Conservation (phyloP, 2,888 invertebrate species). For the Tinea semifulvella region DNA sequence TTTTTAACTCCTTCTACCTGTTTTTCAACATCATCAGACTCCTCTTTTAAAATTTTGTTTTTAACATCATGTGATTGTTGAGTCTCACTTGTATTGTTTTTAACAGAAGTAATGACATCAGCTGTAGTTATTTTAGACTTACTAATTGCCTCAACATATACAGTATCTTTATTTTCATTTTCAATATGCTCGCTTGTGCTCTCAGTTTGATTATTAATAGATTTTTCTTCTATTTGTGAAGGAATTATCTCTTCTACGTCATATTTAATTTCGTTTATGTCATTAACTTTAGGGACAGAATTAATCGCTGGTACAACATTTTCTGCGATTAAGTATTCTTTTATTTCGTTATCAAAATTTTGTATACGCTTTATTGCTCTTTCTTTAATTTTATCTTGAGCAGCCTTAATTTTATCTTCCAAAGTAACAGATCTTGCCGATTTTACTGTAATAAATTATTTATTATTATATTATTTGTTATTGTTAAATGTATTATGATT, state of each 20-base stretch:
- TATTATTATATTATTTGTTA: too few species aligned
- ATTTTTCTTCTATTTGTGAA: not conserved
- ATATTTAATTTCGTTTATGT: too few species aligned
- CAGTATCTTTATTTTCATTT: not conserved
- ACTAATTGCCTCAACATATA: constrained; percentile 1
- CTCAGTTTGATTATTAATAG: not conserved
- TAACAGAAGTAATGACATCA: not conserved
- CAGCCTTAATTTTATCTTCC: constrained; percentile 40
- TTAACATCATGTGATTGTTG: not conserved
- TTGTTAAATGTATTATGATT: too few species aligned
- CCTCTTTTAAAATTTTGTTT: too few species aligned
- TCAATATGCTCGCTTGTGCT: not conserved
- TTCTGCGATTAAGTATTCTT: not conserved
- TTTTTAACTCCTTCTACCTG: too few species aligned
- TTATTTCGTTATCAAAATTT: not conserved
- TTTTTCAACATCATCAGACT: too few species aligned
- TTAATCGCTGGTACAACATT: too few species aligned
- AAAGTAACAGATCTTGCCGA: constrained; percentile 29
- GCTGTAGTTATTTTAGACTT: too few species aligned
- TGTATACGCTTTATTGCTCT: constrained; percentile 30
- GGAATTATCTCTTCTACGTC: not conserved
- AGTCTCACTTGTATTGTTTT: not conserved
- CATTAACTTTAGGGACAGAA: not conserved
- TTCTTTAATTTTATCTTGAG: constrained; percentile 37
- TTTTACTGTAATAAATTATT: constrained; percentile 23